Base-by-base conservation (phyloP, 1,140 invertebrate species). In the Ceratoteleas bidentatus region DNA sequence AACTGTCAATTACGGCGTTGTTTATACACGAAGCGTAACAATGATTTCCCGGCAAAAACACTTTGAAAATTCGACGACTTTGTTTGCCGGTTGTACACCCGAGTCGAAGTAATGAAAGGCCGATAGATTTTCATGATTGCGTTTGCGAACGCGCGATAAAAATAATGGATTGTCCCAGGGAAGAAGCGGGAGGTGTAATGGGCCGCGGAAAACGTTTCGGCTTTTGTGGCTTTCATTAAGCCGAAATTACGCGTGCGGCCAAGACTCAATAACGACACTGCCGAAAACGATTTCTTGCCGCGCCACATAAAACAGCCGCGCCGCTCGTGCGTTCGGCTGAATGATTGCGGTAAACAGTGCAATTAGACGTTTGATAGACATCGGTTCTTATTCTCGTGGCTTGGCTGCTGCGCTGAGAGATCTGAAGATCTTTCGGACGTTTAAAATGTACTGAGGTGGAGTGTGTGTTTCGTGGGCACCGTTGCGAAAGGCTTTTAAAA, bases 171-270 rank as follows among this genome's bases (percentile, higher is more conserved):
- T 77, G 60, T 70, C 70, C 24, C 24, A 1, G 24, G 24, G 24
- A 4, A 4, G 24, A 24, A 4, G n/a, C 68, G 62, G 53, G 52
- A 14, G 57, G 43, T 58, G 64, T 77, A 70, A 62, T 58, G 52
- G 50, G 10, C 6, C 53, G 32, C 7, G n/a, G 5, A 24, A 52
- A 64, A 34, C 65, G 38, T 62, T 69, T 56, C 57, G n/a, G 57
- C 36, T 50, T 68, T 68, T 68, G 56, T 54, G 49, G 43, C 14
- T 77, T 77, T 64, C 65, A 77, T 77, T 70, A 57, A 77, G 65
- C 65, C 14, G 14, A 32, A 68, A 76, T 76, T 49, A 45, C 73
- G 49, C 10, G 49, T 50, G 32, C 53, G n/a, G 45, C 45, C 9
- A 53, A 50, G 33, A 66, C 24, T 60, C 49, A 53, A 75, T 60